Percentiles rank a stretch among this genome's conserved stretches.
Evolutionary conservation across 2,797 vertebrate species (phyloP).

Genomic region (Cottoperca gobio): DNA sequence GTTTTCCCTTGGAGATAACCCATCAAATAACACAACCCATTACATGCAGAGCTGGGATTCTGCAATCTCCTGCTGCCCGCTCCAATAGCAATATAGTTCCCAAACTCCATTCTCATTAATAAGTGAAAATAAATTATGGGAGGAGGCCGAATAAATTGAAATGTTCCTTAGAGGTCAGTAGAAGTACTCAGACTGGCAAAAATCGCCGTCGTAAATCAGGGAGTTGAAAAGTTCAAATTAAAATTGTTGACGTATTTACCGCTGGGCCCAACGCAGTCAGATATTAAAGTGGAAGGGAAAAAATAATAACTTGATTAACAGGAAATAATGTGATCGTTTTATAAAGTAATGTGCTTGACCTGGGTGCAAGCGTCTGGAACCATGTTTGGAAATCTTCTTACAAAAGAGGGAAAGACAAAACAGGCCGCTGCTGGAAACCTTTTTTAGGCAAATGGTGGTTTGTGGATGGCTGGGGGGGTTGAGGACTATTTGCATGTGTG

Average conservation of each 20-base stretch:
- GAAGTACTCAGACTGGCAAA: slow-evolving; percentile 33
- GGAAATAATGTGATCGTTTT: slow-evolving; percentile 63
- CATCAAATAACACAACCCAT: slow-evolving; percentile 55
- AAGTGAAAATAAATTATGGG: slow-evolving; percentile 63
- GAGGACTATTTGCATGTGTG: slow-evolving; percentile 10
- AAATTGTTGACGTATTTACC: slow-evolving; percentile 57
- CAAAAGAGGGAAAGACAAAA: slow-evolving; percentile 20
- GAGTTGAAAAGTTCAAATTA: slow-evolving; percentile 77
- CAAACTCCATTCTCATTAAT: slow-evolving; percentile 61
- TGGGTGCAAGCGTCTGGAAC: slow-evolving; percentile 32
- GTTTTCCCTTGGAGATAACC: slow-evolving; percentile 57
- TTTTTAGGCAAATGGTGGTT: slow-evolving; percentile 32
- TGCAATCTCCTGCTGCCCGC: slow-evolving; percentile 36
- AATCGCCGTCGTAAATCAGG: slow-evolving; percentile 56
- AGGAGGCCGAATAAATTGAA: slow-evolving; percentile 63
- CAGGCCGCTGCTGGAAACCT: slow-evolving; percentile 30
- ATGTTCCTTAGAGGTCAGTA: slow-evolving; percentile 58
- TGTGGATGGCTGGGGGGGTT: neutral
- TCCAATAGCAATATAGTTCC: slow-evolving; percentile 44
- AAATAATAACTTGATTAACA: slow-evolving; percentile 71
- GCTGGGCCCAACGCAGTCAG: slow-evolving; percentile 23
- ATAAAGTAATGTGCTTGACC: slow-evolving; percentile 67
- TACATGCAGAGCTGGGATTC: slow-evolving; percentile 31
- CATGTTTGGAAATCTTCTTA: slow-evolving; percentile 41
- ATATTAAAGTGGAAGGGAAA: slow-evolving; percentile 45